These are phyloP conservation scores for Trilocha varians DNA, from an alignment of 2,888 invertebrate genomes.

Conservation along the genomic window DNA sequence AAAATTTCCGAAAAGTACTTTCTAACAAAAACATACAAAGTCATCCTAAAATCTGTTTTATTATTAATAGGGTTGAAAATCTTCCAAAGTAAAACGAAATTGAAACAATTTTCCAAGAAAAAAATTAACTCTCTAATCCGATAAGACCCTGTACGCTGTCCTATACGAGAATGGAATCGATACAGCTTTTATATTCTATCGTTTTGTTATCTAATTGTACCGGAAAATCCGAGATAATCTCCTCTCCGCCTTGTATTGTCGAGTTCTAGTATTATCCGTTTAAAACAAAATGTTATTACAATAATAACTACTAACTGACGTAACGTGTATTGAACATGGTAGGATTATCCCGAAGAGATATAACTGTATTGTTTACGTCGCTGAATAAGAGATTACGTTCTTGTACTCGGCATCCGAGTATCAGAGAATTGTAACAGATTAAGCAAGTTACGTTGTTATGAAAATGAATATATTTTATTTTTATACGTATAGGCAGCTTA, in stretches of 20 bases:
- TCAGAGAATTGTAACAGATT: neutral
- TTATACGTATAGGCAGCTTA: neutral
- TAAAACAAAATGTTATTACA: conserved; percentile 54
- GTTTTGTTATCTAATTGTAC: conserved; percentile 23
- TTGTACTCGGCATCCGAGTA: neutral
- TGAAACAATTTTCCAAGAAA: too few relatives aligned
- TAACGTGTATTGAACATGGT: conserved; percentile 24
- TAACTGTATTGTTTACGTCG: neutral
- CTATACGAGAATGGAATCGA: conserved; percentile 34
- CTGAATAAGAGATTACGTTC: conserved; percentile 2
- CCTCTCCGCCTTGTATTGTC: conserved; percentile 40
- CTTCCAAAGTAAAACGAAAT: too few relatives aligned
- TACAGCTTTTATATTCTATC: conserved; percentile 46
- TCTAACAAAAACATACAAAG: too few relatives aligned
- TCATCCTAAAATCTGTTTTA: too few relatives aligned
- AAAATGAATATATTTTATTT: neutral
- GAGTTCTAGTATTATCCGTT: conserved; percentile 44
- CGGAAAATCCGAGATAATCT: conserved; percentile 19
- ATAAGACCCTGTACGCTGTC: too few relatives aligned
- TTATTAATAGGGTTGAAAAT: too few relatives aligned
- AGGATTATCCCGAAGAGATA: conserved; percentile 15
- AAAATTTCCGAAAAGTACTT: too few relatives aligned
- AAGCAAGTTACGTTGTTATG: neutral
- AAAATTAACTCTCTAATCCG: too few relatives aligned
- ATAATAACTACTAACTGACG: conserved; percentile 47